These are phyloP conservation scores for Pseudococcus jackbeardsleyi DNA, from an alignment of 2,888 invertebrate genomes.

Conservation along the genomic window DNA sequence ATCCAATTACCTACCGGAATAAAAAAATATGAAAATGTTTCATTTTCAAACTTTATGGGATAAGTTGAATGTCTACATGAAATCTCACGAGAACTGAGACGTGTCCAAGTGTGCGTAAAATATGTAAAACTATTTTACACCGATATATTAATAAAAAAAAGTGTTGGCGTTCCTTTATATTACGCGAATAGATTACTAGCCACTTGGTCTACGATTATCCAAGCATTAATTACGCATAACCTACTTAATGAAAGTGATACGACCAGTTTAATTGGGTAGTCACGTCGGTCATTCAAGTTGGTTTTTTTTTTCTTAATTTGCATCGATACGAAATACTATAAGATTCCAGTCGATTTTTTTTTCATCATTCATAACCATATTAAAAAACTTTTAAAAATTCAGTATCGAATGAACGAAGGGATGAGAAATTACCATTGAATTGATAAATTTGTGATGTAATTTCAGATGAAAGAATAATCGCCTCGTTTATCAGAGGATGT, in stretches of 20 bases:
- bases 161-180: not conserved
- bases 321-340: not conserved
- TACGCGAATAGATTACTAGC: constrained; percentile 27
- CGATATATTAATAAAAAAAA: not conserved
- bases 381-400: no score
- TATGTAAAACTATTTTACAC: not conserved
- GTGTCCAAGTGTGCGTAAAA: not conserved
- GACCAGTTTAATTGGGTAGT: constrained; percentile 50
- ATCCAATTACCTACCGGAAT: no score
- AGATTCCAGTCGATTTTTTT: not conserved
- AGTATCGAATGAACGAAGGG: no score
- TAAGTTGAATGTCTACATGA: no score
- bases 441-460: not conserved
- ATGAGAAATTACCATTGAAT: no score
- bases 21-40: no score
- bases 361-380: no score
- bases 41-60: no score
- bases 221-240: constrained; percentile 34
- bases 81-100: no score
- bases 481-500: constrained; percentile 69
- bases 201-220: not conserved
- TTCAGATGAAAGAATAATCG: constrained; percentile 69
- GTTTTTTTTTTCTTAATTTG: constrained; percentile 33
- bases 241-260: constrained; percentile 57
- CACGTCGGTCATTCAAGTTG: constrained; percentile 10